Conservation (phyloP, 2,797 vertebrate genomes). For the Notoglanidium macrostoma region DNA sequence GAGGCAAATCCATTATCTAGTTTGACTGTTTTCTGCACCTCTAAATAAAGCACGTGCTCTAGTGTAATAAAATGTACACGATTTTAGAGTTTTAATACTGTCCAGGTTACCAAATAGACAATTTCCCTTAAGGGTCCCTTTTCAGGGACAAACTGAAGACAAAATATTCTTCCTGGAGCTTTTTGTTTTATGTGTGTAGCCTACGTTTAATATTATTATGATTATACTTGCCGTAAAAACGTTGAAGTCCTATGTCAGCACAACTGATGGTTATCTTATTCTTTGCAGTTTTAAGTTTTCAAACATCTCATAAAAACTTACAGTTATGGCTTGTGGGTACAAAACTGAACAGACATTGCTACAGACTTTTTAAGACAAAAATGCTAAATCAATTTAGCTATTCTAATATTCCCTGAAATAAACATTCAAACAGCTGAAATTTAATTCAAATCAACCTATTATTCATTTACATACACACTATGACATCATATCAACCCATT, state of each 20-base stretch:
- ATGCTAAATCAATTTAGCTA: constrained; percentile 73
- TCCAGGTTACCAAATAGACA: neutral
- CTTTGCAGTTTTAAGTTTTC: constrained; percentile 44
- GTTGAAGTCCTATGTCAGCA: constrained; percentile 58
- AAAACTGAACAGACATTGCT: constrained; percentile 80
- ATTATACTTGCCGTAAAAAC: constrained; percentile 78
- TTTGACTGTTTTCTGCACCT: neutral
- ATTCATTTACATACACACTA: constrained; percentile 67
- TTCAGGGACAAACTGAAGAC: neutral
- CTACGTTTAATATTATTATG: constrained; percentile 73
- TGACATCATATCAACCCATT: constrained; percentile 59
- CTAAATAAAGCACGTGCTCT: constrained; percentile 5
- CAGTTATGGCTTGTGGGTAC: constrained; percentile 81
- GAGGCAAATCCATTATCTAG: neutral
- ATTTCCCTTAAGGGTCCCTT: neutral
- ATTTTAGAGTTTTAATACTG: neutral
- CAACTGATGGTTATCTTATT: constrained; percentile 56
- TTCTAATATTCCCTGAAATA: constrained; percentile 79
- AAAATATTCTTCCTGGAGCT: neutral
- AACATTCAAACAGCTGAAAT: constrained; percentile 69
- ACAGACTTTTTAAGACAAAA: constrained; percentile 79
- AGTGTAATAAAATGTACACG: neutral
- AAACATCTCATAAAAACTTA: constrained; percentile 65
- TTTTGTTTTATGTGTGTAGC: constrained; percentile 30
- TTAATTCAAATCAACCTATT: constrained; percentile 60